Base-by-base conservation (phyloP, 2,113 vertebrate species). In the Rhineura floridana region DNA sequence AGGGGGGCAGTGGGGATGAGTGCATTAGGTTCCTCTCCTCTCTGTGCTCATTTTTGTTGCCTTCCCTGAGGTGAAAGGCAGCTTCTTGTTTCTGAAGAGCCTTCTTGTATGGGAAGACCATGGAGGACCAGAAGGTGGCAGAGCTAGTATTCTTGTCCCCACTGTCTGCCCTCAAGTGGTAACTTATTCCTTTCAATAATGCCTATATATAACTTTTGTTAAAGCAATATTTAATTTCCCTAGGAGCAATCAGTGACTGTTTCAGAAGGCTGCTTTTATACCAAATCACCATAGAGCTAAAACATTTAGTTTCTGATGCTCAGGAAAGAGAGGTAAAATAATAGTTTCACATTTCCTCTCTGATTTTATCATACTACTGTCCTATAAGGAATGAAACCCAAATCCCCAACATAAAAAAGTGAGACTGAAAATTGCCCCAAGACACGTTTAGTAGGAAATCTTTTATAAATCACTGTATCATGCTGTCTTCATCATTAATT, bases 401-500 rank as follows among this genome's bases (percentile, higher is more conserved):
- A 85, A 55, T 89, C 72, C 17, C 9, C 39, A 59, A 13, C 10
- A 25, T 46, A 62, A 69, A 63, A 52, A 87, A 3, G 10, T 42
- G 23, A 33, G n/a, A 33, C 39, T 81, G 36, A 52, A 83, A 72
- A 63, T 87, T 87, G 17, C n/a, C n/a, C 52, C 59, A 11, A 55
- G 7, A 72, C 75, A 52, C 46, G 67, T 85, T 80, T 39, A 80
- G 84, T 25, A 39, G 30, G 8, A 80, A 76, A 1, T 81, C 67
- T 76, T 42, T 72, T 52, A n/a, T 70, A 73, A 52, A 73, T 50
- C n/a, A 82, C 65, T 76, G 39, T 28, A 75, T 55, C 9, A 25
- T 65, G 36, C 36, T 55, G 25, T 72, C 83, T 70, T 83, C 39
- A 63, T 83, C 86, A 44, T 83, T 86, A 88, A n/a, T 84, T 86